Evolutionary conservation across 1,140 invertebrate genomes (phyloP), one percentile per base, ranked within the genome.

Genomic region (Ptiloglossa arizonensis): DNA sequence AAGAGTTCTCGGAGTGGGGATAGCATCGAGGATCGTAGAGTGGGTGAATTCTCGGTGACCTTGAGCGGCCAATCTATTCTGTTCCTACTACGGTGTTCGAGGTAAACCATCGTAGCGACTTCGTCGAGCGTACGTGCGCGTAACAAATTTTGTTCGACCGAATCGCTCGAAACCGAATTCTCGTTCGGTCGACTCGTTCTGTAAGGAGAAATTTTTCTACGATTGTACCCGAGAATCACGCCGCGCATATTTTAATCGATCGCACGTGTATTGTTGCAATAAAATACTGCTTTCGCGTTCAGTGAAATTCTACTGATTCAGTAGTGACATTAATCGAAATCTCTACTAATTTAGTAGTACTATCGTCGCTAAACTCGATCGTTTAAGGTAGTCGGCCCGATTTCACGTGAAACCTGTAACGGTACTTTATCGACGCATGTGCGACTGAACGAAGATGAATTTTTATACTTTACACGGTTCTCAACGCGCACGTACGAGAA

Each of bases 291-390:
- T 64, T 27, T 17, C 22, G 11, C 8, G 27, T 22, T 2, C 15
- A 27, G 5, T 27, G 24, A 64, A 19, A 19, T 22, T 15, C 68
- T 32, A 35, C 41, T 24, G 38, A 59, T 59, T 46, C 27, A 29
- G n/a, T 44, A 22, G 38, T 15, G 35, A 44, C 17, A 17, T 44
- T 13, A 57, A 15, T 59, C 5, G 24, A 19, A n/a, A 70, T 24
- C 19, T 57, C 38, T 57, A 56, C 52, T 59, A 70, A 70, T 70
- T 71, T 59, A 48, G 38, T 60, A 32, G 54, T n/a, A 22, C 32
- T 27, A 68, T 54, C 8, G 13, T 68, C 32, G 24, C 5, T 22
- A 22, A 56, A 69, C 22, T 19, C 17, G 13, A 66, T 66, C 19
- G 27, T 57, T 57, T 2, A 32, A 32, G 5, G 54, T 57, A n/a